Percentiles rank a stretch among this genome's conserved stretches.
These are phyloP conservation scores for Noturus placidus DNA, from an alignment of 2,113 vertebrate species.

Conservation along the genomic window DNA sequence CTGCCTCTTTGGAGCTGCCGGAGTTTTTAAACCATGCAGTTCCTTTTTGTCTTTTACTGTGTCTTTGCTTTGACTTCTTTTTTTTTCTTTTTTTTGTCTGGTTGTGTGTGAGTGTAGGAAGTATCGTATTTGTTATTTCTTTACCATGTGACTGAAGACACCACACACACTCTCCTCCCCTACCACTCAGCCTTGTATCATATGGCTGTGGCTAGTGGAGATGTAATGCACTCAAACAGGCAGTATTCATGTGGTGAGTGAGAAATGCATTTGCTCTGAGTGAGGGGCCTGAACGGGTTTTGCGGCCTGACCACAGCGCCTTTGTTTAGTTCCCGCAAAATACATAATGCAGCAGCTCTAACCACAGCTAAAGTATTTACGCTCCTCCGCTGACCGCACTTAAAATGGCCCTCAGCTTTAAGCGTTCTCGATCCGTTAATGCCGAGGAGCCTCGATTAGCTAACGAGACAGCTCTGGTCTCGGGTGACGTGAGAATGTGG, in stretches of 20 bases:
- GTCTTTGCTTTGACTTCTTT: conserved; percentile 44
- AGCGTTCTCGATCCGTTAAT: conserved; percentile 21
- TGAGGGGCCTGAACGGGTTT: conserved; percentile 44
- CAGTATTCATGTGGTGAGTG: conserved; percentile 63
- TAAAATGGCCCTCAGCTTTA: conserved; percentile 45
- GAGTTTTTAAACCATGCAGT: conserved; percentile 32
- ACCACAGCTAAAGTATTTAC: conserved; percentile 53
- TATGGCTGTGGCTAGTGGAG: conserved; percentile 48
- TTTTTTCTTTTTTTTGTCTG: not conserved
- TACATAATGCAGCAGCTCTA: conserved; percentile 54
- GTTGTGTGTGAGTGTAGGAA: not conserved
- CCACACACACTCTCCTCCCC: not conserved
- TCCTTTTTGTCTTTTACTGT: conserved; percentile 29
- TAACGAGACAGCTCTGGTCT: conserved; percentile 29
- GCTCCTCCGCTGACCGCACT: conserved; percentile 49
- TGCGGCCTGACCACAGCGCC: conserved; percentile 52
- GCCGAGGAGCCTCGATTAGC: conserved; percentile 36
- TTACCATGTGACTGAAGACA: not conserved
- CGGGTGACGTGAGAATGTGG: not conserved
- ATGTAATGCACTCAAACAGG: conserved; percentile 53
- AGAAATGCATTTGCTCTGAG: conserved; percentile 67
- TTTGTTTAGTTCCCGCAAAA: conserved; percentile 56
- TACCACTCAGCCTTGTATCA: conserved; percentile 44
- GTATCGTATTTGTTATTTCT: conserved; percentile 8
- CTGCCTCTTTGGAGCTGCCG: not conserved